Evolutionary conservation across 2,113 vertebrate species (phyloP), one percentile per base, ranked within the genome.

Genomic region (Chinchilla lanigera): DNA sequence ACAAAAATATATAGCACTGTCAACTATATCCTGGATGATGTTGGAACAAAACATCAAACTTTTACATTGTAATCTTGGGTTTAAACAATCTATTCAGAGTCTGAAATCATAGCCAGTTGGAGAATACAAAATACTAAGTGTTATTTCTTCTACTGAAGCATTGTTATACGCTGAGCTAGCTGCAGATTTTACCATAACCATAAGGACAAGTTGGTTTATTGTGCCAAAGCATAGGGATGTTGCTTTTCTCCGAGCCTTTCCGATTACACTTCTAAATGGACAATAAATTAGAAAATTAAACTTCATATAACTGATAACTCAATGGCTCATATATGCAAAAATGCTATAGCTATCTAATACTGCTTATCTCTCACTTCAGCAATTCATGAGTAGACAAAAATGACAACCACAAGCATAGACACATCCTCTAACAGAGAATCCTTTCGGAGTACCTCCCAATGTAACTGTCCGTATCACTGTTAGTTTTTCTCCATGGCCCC

Each of bases 191-290:
- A 54, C 1, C 24, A 78, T 89, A 28, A 60, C 41, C n/a, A 54
- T 50, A 63, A 95, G 93, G 16, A 44, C 67, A 86, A 87, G 19
- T 33, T 50, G 19, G n/a, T 86, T 80, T 56, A 80, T 80, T 86
- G 3, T 19, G 56, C 13, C 22, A 95, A 30, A 44, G n/a, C 33
- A 38, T 80, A 20, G 0, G 5, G 14, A 26, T 71, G 1, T 54
- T 73, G 28, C 1, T 86, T 96, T 94, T 86, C 26, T 91, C 54
- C 80, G 47, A 94, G 17, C 3, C 41, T 54, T 93, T 95, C 24
- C 69, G 19, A 22, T 58, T 52, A 84, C 63, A 80, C 22, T 94
- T 93, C 14, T 47, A 94, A 96, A 80, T 54, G 2, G 60, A 5
- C 2, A 73, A 26, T 69, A 93, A 86, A 91, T 82, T 22, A 93